These are phyloP conservation scores for Drosophila ercepeae DNA, from an alignment of 1,140 invertebrate species.

Conservation along the genomic window DNA sequence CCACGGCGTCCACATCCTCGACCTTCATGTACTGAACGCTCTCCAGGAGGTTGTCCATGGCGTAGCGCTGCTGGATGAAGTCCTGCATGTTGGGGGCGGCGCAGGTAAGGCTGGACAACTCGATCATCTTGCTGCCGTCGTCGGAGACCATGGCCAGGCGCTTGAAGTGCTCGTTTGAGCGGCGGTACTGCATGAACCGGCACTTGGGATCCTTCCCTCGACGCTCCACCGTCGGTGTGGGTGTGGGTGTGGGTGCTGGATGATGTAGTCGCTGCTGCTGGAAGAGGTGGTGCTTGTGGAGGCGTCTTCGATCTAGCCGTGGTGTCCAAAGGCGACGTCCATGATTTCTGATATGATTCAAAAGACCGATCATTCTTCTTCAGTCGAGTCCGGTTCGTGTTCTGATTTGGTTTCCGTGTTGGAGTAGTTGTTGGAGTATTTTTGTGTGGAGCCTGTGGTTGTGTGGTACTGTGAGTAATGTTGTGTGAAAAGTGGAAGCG, in stretches of 20 bases:
- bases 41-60: slow-evolving; percentile 55
- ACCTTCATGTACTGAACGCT: slow-evolving; percentile 73
- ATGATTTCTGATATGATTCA: slow-evolving; percentile 3
- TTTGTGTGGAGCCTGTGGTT: neutral
- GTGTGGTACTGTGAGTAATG: neutral
- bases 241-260: neutral
- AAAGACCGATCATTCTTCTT: neutral
- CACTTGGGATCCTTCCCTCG: slow-evolving; percentile 43
- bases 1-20: slow-evolving; percentile 50
- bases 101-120: slow-evolving; percentile 52
- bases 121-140: slow-evolving; percentile 65
- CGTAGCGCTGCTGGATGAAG: slow-evolving; percentile 68
- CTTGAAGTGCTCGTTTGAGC: slow-evolving; percentile 39
- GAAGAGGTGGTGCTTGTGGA: neutral
- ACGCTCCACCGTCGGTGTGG: neutral
- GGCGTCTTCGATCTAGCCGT: neutral
- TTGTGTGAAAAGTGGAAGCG: neutral
- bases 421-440: neutral
- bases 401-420: neutral
- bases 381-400: neutral
- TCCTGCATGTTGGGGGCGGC: slow-evolving; percentile 64
- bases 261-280: slow-evolving; percentile 2
- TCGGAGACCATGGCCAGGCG: slow-evolving; percentile 72
- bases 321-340: neutral
- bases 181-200: slow-evolving; percentile 74